These are phyloP conservation scores for Falco concolor DNA, from an alignment of 2,797 vertebrate genomes.

Conservation along the genomic window DNA sequence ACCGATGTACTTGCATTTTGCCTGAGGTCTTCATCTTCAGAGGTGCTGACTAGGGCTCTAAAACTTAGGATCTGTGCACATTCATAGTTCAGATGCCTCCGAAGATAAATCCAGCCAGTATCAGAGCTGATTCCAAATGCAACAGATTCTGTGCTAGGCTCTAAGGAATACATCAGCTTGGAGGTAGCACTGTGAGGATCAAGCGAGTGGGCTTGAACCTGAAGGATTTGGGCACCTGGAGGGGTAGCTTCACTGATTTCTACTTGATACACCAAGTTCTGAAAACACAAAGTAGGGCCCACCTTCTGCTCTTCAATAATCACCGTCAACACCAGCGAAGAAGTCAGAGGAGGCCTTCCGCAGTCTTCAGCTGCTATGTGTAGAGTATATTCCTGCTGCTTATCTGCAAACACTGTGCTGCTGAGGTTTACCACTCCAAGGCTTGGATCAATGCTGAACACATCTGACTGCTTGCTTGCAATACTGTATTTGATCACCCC, in stretches of 20 bases:
- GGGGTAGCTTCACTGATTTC: slow-evolving; percentile 84
- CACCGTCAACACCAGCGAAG: slow-evolving; percentile 75
- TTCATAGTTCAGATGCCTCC: slow-evolving; percentile 83
- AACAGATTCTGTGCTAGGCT: slow-evolving; percentile 62
- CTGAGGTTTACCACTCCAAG: slow-evolving; percentile 81
- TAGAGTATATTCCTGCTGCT: slow-evolving; percentile 65
- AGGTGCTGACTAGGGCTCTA: slow-evolving; percentile 73
- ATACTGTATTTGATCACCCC: slow-evolving; percentile 81
- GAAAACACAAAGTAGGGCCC: slow-evolving; percentile 78
- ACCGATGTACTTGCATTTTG: slow-evolving; percentile 78
- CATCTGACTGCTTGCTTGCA: slow-evolving; percentile 30
- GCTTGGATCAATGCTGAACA: slow-evolving; percentile 77
- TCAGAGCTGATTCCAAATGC: slow-evolving; percentile 79
- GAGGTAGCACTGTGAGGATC: not conserved
- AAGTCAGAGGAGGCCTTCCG: slow-evolving; percentile 77
- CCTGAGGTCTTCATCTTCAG: not conserved
- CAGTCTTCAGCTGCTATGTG: slow-evolving; percentile 81
- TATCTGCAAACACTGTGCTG: slow-evolving; percentile 56
- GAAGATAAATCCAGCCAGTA: slow-evolving; percentile 85
- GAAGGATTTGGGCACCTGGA: slow-evolving; percentile 77
- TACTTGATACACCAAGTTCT: slow-evolving; percentile 85
- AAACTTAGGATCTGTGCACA: slow-evolving; percentile 71
- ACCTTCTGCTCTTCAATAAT: slow-evolving; percentile 68
- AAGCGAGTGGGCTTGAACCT: slow-evolving; percentile 74
- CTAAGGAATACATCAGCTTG: slow-evolving; percentile 74